Evolutionary conservation across 92 coral and sea anemone species (phyloP).

Genomic region (Actinernus sp.): DNA sequence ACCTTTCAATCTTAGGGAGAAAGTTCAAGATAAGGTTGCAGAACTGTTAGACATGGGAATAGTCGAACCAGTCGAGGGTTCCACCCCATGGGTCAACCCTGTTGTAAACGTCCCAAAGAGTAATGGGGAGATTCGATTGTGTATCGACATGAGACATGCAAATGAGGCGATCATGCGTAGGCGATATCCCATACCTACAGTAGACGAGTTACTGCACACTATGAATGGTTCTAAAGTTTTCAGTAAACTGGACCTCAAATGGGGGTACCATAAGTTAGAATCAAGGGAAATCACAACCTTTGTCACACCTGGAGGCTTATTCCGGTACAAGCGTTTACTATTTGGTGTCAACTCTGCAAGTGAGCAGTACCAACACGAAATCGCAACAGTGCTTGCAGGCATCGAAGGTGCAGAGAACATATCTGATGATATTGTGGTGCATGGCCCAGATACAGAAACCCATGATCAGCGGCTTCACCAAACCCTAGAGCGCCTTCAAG

Average conservation of each 20-base stretch:
- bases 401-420: constrained; percentile 53
- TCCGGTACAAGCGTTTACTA: constrained; percentile 31
- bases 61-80: too few relatives aligned
- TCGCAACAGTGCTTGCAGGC: constrained; percentile 47
- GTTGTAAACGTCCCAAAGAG: too few relatives aligned
- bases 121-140: too few relatives aligned
- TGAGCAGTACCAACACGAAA: constrained; percentile 63
- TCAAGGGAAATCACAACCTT: constrained; percentile 39
- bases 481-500: constrained; percentile 33
- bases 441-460: constrained; percentile 39
- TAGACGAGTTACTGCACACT: too few relatives aligned
- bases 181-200: too few relatives aligned
- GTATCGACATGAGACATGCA: too few relatives aligned
- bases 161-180: too few relatives aligned
- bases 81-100: too few relatives aligned
- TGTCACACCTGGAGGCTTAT: constrained; percentile 22
- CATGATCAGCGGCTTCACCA: constrained; percentile 55
- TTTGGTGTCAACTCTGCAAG: constrained; percentile 59
- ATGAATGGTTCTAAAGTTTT: too few relatives aligned
- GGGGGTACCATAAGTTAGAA: constrained; percentile 35
- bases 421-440: constrained; percentile 71
- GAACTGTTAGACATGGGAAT: too few relatives aligned
- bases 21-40: too few relatives aligned
- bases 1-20: too few relatives aligned
- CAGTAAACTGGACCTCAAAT: constrained; percentile 29